These are phyloP conservation scores for Phengaris alcon DNA, from an alignment of 2,888 invertebrate species.

Conservation along the genomic window DNA sequence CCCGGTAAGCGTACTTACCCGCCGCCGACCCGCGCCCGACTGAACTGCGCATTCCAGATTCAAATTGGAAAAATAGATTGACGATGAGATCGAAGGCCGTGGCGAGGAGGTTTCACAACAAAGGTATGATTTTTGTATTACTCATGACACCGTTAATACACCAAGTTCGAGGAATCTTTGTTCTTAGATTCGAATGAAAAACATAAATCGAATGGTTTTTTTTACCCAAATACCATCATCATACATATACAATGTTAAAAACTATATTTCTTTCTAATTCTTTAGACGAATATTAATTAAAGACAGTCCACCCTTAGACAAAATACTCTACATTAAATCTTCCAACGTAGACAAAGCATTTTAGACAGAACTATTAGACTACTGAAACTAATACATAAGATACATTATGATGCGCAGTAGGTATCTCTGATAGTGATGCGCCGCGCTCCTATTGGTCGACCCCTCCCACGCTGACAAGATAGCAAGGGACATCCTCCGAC, in stretches of 20 bases:
- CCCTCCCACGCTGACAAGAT: constrained; percentile 78
- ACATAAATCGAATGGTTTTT: too few relatives aligned
- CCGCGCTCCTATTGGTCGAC: constrained; percentile 66
- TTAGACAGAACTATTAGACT: neutral
- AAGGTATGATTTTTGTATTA: constrained; percentile 74
- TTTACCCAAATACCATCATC: too few relatives aligned
- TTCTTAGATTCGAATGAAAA: too few relatives aligned
- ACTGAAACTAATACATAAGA: neutral
- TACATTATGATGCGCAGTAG: constrained; percentile 61
- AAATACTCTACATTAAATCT: too few relatives aligned
- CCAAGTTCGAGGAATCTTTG: too few relatives aligned
- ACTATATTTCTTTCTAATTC: too few relatives aligned
- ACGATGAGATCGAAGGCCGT: constrained; percentile 86
- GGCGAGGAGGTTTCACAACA: constrained; percentile 83
- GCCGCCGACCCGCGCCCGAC: constrained; percentile 63
- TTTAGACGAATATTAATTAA: too few relatives aligned
- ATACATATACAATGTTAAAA: too few relatives aligned
- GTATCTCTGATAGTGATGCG: constrained; percentile 70
- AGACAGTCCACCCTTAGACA: too few relatives aligned
- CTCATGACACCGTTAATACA: neutral
- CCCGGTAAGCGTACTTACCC: constrained; percentile 56
- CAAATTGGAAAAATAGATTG: constrained; percentile 51
- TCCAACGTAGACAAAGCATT: too few relatives aligned
- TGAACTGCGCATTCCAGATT: constrained; percentile 44
- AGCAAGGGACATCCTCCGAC: constrained; percentile 72